Percentiles rank a stretch among this genome's conserved stretches.
phyloP scores from a whole-genome alignment of 2,888 invertebrate genomes.

The Tachina fera region DNA sequence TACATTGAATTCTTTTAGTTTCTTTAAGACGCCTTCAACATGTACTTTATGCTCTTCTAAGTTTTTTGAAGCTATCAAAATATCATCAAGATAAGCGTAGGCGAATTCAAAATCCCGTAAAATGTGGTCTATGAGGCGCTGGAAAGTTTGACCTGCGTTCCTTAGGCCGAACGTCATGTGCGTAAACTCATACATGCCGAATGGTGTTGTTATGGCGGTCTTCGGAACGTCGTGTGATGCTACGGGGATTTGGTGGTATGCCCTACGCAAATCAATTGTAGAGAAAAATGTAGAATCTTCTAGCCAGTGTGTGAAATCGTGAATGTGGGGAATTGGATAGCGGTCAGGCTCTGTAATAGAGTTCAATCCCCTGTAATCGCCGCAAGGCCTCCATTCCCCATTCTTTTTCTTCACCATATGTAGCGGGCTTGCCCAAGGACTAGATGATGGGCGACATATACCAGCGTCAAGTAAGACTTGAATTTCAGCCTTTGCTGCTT shows the following conservation, averaged over 20 bases:
- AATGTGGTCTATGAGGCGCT: slow-evolving; percentile 62
- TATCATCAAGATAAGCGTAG: slow-evolving; percentile 75
- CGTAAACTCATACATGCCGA: slow-evolving; percentile 57
- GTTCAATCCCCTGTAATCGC: slow-evolving; percentile 43
- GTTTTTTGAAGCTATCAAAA: slow-evolving; percentile 73
- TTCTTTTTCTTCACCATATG: no score
- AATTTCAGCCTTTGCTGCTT: slow-evolving; percentile 62
- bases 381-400: no score
- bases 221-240: slow-evolving; percentile 59
- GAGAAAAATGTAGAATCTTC: slow-evolving; percentile 60
- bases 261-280: slow-evolving; percentile 55
- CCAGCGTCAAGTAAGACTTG: slow-evolving; percentile 75
- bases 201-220: slow-evolving; percentile 67
- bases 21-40: slow-evolving; percentile 68
- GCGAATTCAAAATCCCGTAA: slow-evolving; percentile 56
- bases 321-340: slow-evolving; percentile 63
- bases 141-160: slow-evolving; percentile 68
- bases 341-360: slow-evolving; percentile 42
- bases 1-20: slow-evolving; percentile 72
- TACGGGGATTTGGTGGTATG: slow-evolving; percentile 70
- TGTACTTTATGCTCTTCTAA: slow-evolving; percentile 72
- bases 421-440: no score
- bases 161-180: slow-evolving; percentile 40
- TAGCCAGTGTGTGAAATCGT: slow-evolving; percentile 60
- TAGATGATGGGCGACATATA: slow-evolving; percentile 37